These are phyloP conservation scores for Metopolophium dirhodum DNA, from an alignment of 1,140 invertebrate species.

Conservation along the genomic window DNA sequence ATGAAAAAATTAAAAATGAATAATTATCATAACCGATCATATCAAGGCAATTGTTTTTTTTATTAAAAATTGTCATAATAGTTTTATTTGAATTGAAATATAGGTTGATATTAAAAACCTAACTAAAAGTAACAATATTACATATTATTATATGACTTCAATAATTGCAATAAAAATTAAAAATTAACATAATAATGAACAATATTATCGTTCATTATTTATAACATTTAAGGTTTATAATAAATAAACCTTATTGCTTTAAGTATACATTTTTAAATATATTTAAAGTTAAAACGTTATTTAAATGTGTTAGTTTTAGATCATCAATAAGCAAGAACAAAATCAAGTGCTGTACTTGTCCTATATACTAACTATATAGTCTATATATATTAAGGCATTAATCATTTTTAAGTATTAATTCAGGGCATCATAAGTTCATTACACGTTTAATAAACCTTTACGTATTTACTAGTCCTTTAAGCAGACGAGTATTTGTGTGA, in stretches of 20 bases:
- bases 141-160: neutral
- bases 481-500: neutral
- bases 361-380: neutral
- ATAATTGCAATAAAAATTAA: neutral
- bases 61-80: neutral
- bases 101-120: neutral
- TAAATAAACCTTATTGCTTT: neutral
- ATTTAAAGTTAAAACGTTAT: neutral
- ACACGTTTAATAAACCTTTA: neutral
- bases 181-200: neutral
- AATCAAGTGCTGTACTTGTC: neutral
- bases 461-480: neutral
- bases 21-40: neutral
- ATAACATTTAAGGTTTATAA: neutral
- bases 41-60: neutral
- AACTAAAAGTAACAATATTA: neutral
- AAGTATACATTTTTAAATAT: neutral
- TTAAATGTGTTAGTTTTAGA: neutral
- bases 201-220: neutral
- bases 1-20: neutral
- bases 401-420: neutral
- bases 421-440: neutral
- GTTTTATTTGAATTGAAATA: neutral
- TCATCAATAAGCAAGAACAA: neutral
- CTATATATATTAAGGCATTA: neutral